Percentiles rank a stretch among this genome's conserved stretches.
phyloP scores from a whole-genome alignment of 2,113 vertebrate species.

The Apistogramma diplotaenia region DNA sequence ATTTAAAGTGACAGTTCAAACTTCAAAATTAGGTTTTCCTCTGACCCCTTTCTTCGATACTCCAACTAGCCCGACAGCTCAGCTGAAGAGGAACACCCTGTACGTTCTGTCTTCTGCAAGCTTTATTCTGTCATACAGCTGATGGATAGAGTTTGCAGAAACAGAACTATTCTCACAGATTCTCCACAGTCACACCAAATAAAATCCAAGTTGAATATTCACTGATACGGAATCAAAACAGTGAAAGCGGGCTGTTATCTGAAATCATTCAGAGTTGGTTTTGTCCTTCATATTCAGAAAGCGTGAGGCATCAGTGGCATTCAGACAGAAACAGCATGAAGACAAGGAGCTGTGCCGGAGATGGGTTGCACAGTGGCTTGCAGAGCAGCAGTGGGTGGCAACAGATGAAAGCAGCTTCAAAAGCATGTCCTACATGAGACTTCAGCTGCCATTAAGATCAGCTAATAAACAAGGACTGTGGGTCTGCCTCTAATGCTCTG shows the following conservation, averaged over 20 bases:
- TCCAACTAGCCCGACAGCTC: not conserved
- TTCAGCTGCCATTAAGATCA: not conserved
- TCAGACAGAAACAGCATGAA: not conserved
- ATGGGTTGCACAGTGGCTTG: not conserved
- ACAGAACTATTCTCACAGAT: not conserved
- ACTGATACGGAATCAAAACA: not conserved
- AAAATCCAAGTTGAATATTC: too few species aligned
- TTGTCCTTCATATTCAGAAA: not conserved
- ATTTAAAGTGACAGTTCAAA: not conserved
- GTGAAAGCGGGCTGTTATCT: not conserved
- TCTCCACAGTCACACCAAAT: not conserved
- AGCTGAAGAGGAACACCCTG: not conserved
- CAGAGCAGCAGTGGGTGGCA: not conserved
- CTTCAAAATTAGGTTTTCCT: not conserved
- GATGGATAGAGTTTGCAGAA: not conserved
- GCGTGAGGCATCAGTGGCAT: not conserved
- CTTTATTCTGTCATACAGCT: not conserved
- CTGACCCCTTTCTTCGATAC: not conserved
- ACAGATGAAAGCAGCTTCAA: not conserved
- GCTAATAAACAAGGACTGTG: not conserved
- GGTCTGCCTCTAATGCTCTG: not conserved
- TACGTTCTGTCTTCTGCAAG: not conserved
- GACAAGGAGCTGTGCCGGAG: not conserved
- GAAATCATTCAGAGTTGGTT: not conserved
- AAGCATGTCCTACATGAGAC: not conserved